phyloP scores from a whole-genome alignment of 2,113 vertebrate genomes.

The Protobothrops flavoviridis region DNA sequence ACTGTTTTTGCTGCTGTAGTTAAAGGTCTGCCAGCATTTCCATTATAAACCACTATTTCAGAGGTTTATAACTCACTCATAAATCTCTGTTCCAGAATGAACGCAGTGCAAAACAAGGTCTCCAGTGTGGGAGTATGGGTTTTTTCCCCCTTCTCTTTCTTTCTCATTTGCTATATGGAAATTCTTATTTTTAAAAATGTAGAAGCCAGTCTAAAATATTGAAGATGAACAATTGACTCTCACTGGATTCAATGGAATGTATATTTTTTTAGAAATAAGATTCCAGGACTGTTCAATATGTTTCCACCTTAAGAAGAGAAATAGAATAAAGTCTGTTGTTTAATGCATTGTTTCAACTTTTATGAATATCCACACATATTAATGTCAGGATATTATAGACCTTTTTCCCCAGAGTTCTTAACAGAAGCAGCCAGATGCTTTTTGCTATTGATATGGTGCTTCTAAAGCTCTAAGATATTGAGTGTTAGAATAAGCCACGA shows the following conservation, averaged over 20 bases:
- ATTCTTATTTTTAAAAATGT: slow-evolving; percentile 40
- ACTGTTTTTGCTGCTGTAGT: slow-evolving; percentile 55
- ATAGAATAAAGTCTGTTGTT: background rate
- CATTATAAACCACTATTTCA: slow-evolving; percentile 72
- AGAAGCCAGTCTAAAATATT: slow-evolving; percentile 24
- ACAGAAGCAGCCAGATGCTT: background rate
- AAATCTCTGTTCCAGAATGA: slow-evolving; percentile 58
- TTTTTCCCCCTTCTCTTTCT: background rate
- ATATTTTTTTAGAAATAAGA: background rate
- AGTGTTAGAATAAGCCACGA: background rate
- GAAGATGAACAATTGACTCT: background rate
- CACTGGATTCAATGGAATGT: background rate
- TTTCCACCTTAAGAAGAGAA: background rate
- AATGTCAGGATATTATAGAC: background rate
- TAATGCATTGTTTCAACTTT: background rate
- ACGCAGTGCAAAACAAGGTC: slow-evolving; percentile 58
- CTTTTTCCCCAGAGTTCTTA: background rate
- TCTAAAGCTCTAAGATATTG: background rate
- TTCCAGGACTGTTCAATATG: background rate
- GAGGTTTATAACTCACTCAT: slow-evolving; percentile 63
- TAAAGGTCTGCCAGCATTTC: slow-evolving; percentile 67
- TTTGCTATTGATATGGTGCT: background rate
- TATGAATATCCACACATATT: background rate
- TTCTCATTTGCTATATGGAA: slow-evolving; percentile 29
- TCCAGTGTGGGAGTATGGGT: slow-evolving; percentile 40